These are phyloP conservation scores for Elysia crispata DNA, from an alignment of 2,888 invertebrate species.

Conservation along the genomic window DNA sequence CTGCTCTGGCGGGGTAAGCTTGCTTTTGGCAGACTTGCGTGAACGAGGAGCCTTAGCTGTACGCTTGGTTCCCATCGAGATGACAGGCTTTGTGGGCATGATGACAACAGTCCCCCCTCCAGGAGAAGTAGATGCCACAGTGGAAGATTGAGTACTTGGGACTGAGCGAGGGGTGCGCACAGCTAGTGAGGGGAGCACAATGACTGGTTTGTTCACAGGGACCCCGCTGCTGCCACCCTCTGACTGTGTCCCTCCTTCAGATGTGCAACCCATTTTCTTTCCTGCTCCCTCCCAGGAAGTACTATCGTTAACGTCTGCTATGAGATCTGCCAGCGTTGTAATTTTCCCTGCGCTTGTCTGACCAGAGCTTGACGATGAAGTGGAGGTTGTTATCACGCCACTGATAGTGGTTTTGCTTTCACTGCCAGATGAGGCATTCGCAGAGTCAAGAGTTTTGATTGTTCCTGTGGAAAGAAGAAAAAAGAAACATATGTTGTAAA, in stretches of 20 bases:
- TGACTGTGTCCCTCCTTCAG: conserved; percentile 43
- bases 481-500: too few relatives aligned
- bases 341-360: too few relatives aligned
- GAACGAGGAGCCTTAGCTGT: conserved; percentile 39
- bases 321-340: conserved; percentile 42
- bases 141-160: conserved; percentile 31
- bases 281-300: conserved; percentile 16
- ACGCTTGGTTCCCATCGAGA: conserved; percentile 49
- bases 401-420: conserved; percentile 34
- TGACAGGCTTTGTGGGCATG: conserved; percentile 49
- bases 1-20: too few relatives aligned
- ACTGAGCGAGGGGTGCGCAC: conserved; percentile 45
- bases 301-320: conserved; percentile 5
- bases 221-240: neutral
- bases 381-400: conserved; percentile 21
- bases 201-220: conserved; percentile 39
- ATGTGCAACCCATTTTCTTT: conserved; percentile 36
- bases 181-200: conserved; percentile 46
- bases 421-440: conserved; percentile 51
- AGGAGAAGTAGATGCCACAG: conserved; percentile 43
- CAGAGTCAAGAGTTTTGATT: conserved; percentile 36
- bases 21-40: conserved; percentile 14
- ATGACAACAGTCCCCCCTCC: conserved; percentile 48
- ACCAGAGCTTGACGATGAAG: conserved; percentile 37
- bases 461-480: conserved; percentile 6